Evolutionary conservation across 2,113 vertebrate genomes (phyloP), one percentile per base, ranked within the genome.

Genomic region (Himantopus leucocephalus): DNA sequence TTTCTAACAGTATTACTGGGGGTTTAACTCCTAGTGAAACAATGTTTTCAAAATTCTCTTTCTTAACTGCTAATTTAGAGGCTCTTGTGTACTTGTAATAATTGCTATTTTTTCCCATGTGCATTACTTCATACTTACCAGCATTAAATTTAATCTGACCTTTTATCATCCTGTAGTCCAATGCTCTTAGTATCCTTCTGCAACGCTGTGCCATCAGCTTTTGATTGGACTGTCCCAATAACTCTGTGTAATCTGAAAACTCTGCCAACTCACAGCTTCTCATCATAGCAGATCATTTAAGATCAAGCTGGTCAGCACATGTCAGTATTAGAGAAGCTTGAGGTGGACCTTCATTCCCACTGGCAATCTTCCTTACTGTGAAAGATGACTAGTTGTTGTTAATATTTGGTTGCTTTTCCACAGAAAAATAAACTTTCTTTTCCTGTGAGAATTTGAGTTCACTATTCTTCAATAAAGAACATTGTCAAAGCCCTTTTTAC

Each of bases 21-120:
- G 2, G 4, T 5, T 34, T 55, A 47, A 47, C 5, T 2, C 3
- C 2, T 45, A n/a, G 1, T 8, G 13, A 85, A 91, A 73, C 0
- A 50, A 53, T 11, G 3, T 15, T 77, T 87, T 60, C 6, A 66
- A 86, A 87, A 89, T 48, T 23, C 7, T 34, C 15, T 72, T 77
- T 64, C 24, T 32, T 30, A 4, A 39, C 9, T 35, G 14, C 3
- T 68, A 45, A 39, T 53, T 68, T 92, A 68, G 66, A 79, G 10
- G 4, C 3, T 81, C 10, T 27, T 93, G 6, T 50, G 34, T 43
- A 41, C 10, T 63, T 45, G 4, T 0, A 76, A 39, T 24, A 87
- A 32, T 32, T 34, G 6, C 0, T 34, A 0, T 9, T 74, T 84
- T 73, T 74, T 9, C 16, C 14, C 2, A 2, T 32, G 16, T 59